phyloP scores from a whole-genome alignment of 2,113 vertebrate species.

The Halcyon malimbica region DNA sequence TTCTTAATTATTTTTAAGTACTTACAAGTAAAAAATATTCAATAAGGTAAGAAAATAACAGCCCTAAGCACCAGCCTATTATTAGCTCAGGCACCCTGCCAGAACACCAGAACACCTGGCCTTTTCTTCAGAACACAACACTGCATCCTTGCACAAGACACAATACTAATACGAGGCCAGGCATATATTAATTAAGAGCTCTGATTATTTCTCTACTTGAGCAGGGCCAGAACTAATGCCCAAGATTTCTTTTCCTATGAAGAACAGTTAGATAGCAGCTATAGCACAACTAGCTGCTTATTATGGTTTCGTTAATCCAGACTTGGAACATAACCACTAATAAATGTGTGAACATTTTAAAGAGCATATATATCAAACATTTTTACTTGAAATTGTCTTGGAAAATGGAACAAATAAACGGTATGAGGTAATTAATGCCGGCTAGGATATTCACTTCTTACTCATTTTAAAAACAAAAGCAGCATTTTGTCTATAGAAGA shows the following conservation, averaged over 20 bases:
- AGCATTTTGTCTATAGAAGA: neutral
- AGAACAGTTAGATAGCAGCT: neutral
- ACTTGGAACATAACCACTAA: neutral
- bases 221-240: neutral
- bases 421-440: neutral
- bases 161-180: neutral
- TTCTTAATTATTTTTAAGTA: neutral
- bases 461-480: neutral
- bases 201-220: neutral
- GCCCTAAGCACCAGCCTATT: neutral
- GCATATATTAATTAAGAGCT: neutral
- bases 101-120: neutral
- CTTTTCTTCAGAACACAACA: neutral
- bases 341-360: neutral
- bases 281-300: neutral
- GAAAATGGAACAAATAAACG: neutral
- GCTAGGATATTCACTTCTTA: neutral
- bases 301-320: neutral
- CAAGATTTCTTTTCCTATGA: neutral
- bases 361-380: neutral
- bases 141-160: neutral
- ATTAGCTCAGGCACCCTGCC: neutral
- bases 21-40: neutral
- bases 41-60: neutral
- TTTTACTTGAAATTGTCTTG: neutral